Evolutionary conservation across 2,113 vertebrate species (phyloP).

Genomic region (Platichthys flesus): DNA sequence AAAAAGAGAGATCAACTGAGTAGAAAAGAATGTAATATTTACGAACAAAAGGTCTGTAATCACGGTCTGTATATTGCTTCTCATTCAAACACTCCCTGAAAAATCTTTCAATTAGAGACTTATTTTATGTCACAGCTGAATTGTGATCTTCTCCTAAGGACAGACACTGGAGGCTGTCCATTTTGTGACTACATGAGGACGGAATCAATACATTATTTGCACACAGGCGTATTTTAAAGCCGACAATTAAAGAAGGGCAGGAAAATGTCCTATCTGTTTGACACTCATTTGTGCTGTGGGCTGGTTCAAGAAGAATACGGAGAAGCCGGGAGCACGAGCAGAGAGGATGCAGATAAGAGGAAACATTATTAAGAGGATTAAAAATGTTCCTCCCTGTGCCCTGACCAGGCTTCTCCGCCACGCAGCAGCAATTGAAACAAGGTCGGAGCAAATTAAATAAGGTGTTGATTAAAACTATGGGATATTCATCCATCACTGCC

Average conservation of each 20-base stretch:
- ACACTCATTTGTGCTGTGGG: constrained; percentile 32
- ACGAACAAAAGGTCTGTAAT: constrained; percentile 15
- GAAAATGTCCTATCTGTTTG: constrained; percentile 23
- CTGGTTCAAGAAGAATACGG: constrained; percentile 13
- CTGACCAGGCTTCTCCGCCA: constrained; percentile 16
- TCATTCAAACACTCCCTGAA: constrained; percentile 21
- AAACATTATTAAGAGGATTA: constrained; percentile 25
- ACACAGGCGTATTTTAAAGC: constrained; percentile 29
- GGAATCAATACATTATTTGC: constrained; percentile 49
- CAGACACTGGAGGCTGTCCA: constrained; percentile 11
- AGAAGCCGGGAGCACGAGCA: constrained; percentile 4
- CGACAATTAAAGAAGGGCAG: constrained; percentile 55
- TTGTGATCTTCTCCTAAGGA: constrained; percentile 22
- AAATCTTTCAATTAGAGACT: constrained; percentile 49
- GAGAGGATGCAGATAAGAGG: constrained; percentile 27
- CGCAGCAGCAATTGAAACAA: constrained; percentile 31
- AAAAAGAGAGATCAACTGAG: neutral
- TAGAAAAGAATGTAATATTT: constrained; percentile 20
- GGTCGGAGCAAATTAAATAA: constrained; percentile 27
- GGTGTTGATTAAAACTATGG: constrained; percentile 18
- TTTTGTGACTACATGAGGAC: neutral
- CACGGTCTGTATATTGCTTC: neutral
- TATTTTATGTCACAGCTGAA: constrained; percentile 29
- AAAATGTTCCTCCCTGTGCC: neutral
- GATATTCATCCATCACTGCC: constrained; percentile 27